These are phyloP conservation scores for Garrulus glandarius DNA, from an alignment of 2,797 vertebrate genomes.

Conservation along the genomic window DNA sequence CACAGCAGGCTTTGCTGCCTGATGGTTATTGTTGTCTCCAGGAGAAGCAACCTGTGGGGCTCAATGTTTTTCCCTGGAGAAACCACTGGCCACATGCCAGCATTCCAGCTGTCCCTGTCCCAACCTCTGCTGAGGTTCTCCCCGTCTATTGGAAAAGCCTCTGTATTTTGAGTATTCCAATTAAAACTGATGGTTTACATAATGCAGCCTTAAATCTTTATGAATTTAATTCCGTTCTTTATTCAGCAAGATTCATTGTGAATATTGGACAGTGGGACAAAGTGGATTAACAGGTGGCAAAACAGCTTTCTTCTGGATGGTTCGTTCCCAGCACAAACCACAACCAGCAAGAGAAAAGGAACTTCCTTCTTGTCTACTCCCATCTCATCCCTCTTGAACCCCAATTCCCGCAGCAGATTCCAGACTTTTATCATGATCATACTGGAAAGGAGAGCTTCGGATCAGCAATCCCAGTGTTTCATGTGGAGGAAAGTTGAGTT, in stretches of 20 bases:
- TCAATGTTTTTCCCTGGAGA: neutral
- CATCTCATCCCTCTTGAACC: neutral
- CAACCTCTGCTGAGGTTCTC: neutral
- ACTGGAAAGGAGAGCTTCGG: neutral
- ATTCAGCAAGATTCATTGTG: neutral
- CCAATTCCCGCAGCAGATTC: neutral
- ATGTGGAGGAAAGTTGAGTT: neutral
- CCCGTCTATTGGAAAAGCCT: neutral
- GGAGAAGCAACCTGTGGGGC: neutral
- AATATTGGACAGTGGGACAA: neutral
- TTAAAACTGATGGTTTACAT: neutral
- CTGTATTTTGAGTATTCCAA: neutral
- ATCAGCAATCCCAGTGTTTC: neutral
- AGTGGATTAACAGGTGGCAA: neutral
- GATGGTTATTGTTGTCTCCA: neutral
- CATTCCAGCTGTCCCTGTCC: neutral
- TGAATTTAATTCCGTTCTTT: neutral
- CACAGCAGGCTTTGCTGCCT: neutral
- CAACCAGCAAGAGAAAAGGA: neutral
- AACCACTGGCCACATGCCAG: neutral
- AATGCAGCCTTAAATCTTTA: neutral
- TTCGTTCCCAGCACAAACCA: neutral
- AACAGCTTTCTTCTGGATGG: neutral
- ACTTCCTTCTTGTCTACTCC: neutral
- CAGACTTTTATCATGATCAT: neutral